A percentile compares a stretch with the other conserved stretches of the same genome.
phyloP scores from a whole-genome alignment of 2,797 vertebrate genomes.

The Neoniphon sammara region DNA sequence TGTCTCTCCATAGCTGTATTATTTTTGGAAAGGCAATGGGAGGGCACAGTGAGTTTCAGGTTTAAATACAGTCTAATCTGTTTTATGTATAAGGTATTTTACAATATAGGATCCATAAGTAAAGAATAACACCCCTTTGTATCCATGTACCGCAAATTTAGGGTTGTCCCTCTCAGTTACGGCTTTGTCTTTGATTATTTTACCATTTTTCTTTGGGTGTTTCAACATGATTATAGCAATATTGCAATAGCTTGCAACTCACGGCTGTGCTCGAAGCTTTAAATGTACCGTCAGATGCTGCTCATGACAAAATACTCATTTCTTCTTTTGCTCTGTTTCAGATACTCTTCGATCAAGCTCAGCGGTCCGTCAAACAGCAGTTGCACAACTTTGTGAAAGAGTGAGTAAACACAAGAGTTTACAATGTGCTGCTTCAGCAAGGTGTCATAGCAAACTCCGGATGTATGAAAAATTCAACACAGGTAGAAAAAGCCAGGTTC shows the following conservation, averaged over 20 bases:
- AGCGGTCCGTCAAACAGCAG: conserved; percentile 95
- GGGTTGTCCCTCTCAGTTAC: not conserved
- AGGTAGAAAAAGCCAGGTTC: conserved; percentile 30
- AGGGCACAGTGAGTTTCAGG: not conserved
- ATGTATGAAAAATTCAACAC: conserved; percentile 49
- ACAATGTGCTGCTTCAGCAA: not conserved
- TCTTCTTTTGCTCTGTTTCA: conserved; percentile 69
- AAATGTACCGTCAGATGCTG: not conserved
- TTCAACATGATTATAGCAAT: not conserved
- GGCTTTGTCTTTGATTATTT: not conserved
- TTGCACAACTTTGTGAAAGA: conserved; percentile 97
- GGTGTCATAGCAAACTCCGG: not conserved
- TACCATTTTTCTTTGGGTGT: not conserved
- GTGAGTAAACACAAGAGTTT: conserved; percentile 83
- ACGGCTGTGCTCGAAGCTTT: not conserved
- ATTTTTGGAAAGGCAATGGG: not conserved
- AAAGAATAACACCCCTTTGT: not conserved
- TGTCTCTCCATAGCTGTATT: conserved; percentile 25
- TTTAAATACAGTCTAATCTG: not conserved
- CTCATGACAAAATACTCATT: not conserved
- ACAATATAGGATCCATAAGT: not conserved
- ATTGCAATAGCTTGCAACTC: not conserved
- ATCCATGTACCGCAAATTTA: not conserved
- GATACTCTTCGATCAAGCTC: conserved; percentile 98
- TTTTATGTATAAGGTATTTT: not conserved